These are phyloP conservation scores for Lacanobia wlatinum DNA, from an alignment of 2,888 invertebrate genomes.

Conservation along the genomic window DNA sequence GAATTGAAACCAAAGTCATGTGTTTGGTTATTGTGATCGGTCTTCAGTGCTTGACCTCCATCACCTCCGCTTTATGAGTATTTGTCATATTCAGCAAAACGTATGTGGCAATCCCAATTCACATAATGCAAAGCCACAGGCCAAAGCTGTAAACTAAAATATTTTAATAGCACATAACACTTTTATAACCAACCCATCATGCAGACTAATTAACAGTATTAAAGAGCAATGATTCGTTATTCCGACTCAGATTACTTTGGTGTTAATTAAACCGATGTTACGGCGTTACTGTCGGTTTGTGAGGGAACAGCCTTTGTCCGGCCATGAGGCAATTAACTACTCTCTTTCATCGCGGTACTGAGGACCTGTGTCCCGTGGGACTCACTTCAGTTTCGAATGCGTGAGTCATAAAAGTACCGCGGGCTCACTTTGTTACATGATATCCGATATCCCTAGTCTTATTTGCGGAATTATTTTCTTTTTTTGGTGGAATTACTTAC, in stretches of 20 bases:
- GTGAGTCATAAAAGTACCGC: constrained; percentile 44
- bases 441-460: background rate
- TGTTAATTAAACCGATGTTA: constrained; percentile 52
- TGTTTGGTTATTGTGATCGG: background rate
- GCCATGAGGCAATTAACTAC: constrained; percentile 60
- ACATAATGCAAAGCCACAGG: constrained; percentile 14
- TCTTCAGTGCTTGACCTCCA: background rate
- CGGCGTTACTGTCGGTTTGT: constrained; percentile 48
- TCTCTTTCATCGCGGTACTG: constrained; percentile 45
- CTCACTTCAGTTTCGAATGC: constrained; percentile 17
- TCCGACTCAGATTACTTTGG: constrained; percentile 46
- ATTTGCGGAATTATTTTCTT: constrained; percentile 1
- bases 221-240: constrained; percentile 55
- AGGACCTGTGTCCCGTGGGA: constrained; percentile 56
- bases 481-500: background rate
- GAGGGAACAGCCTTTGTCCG: constrained; percentile 56
- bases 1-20: background rate
- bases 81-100: background rate
- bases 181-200: constrained; percentile 33
- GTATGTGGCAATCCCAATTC: background rate
- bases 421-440: constrained; percentile 21
- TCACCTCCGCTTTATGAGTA: background rate
- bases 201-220: constrained; percentile 43
- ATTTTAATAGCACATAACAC: constrained; percentile 34
- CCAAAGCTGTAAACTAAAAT: constrained; percentile 2